These are phyloP conservation scores for Magallana ariakensis DNA, from an alignment of 1,140 invertebrate genomes.

Conservation along the genomic window DNA sequence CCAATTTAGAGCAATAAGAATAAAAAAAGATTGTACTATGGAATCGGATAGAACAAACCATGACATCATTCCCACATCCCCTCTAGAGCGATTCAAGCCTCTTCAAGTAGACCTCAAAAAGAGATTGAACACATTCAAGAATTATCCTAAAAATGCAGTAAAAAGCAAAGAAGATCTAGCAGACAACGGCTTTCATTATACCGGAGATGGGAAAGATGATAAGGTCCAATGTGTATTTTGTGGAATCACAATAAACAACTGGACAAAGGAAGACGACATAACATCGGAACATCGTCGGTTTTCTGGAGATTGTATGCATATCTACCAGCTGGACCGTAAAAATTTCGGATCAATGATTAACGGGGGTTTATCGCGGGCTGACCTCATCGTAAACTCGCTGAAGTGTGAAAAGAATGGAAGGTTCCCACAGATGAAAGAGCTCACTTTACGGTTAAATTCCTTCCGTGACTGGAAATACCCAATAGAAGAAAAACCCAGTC, in stretches of 20 bases:
- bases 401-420: background rate
- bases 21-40: background rate
- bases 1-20: no score
- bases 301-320: conserved; percentile 26
- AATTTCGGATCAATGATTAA: background rate
- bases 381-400: background rate
- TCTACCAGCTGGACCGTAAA: conserved; percentile 19
- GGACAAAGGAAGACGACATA: conserved; percentile 37
- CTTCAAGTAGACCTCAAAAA: background rate
- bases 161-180: background rate
- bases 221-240: conserved; percentile 51
- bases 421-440: background rate
- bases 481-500: background rate
- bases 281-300: conserved; percentile 19
- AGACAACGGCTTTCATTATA: conserved; percentile 49
- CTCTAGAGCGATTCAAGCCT: conserved; percentile 44
- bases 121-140: conserved; percentile 36
- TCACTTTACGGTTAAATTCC: conserved; percentile 16
- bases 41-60: background rate
- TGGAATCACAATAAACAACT: conserved; percentile 42
- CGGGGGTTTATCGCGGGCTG: background rate
- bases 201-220: conserved; percentile 38
- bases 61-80: conserved; percentile 36
- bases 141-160: conserved; percentile 11
- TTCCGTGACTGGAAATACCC: conserved; percentile 34